Evolutionary conservation across 1,140 invertebrate species (phyloP), one percentile per base, ranked within the genome.

Genomic region (Drosophila tristis): DNA sequence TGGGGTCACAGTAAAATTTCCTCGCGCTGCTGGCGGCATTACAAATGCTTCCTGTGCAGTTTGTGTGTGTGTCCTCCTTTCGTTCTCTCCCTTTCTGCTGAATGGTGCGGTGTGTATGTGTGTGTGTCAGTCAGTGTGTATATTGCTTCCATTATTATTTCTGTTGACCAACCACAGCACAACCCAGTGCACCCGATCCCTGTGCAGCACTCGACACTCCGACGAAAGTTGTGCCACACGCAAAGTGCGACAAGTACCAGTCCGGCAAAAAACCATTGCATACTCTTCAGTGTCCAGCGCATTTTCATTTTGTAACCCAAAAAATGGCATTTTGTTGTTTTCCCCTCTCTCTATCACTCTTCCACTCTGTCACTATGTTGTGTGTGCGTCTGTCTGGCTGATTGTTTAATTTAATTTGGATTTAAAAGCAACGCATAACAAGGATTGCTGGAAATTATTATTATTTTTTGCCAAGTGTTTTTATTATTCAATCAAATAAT

Each of bases 41-140:
- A 87, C 82, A 86, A 86, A 86, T 86, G 82, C 84, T 86, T 86
- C 82, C 82, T 81, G 74, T 82, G 82, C 82, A 86, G 61, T 78
- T 70, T 73, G 62, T 50, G 50, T 45, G 31, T 35, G 9, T 48
- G 6, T 31, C 42, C 15, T 39, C n/a, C 20, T 31, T 49, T 39
- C 23, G 11, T 61, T 48, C 15, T 23, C 11, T 7, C 23, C 15
- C 56, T 43, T 5, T 53, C 35, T 47, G 8, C 31, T 29, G 31
- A 16, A 11, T 26, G 20, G 20, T 20, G 20, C 20, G 20, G 15
- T 50, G 15, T 31, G 9, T 51, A 45, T 31, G 64, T 57, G 44
- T 42, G 39, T 53, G 39, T 71, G 39, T 64, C 29, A 35, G 55
- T 20, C 58, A 64, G 49, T 79, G 49, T 60, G 43, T 67, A 44